These are phyloP conservation scores for Phataginus tricuspis DNA, from an alignment of 2,797 vertebrate species.

Conservation along the genomic window DNA sequence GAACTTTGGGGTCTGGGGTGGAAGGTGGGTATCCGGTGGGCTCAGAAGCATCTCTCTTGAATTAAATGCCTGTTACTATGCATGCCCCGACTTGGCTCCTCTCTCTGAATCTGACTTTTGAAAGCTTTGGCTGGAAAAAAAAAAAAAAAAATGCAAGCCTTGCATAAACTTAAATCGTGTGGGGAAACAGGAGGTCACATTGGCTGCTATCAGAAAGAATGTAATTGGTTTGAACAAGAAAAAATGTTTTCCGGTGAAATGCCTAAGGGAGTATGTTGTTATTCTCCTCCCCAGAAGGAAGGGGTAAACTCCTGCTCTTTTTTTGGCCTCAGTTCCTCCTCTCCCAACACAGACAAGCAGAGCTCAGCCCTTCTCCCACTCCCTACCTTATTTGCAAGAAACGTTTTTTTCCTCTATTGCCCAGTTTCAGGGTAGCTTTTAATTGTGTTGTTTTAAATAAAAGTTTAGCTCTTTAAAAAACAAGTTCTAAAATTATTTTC, in stretches of 20 bases:
- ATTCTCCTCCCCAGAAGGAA: conserved; percentile 40
- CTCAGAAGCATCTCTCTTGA: conserved; percentile 46
- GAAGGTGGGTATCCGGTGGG: background rate
- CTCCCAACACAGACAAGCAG: conserved; percentile 5
- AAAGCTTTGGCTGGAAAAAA: conserved; percentile 37
- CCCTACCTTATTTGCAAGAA: background rate
- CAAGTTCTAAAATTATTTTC: background rate
- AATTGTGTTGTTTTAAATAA: conserved; percentile 30
- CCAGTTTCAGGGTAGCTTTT: background rate
- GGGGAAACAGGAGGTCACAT: conserved; percentile 64
- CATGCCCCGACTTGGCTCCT: background rate
- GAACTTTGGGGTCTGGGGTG: conserved; percentile 29
- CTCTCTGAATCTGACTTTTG: conserved; percentile 59
- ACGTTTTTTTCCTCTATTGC: background rate
- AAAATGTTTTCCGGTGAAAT: conserved; percentile 59
- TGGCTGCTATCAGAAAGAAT: conserved; percentile 60
- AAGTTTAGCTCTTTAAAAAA: conserved; percentile 38
- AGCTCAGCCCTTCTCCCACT: background rate
- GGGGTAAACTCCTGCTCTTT: background rate
- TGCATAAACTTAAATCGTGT: conserved; percentile 62
- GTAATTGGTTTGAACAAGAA: conserved; percentile 68
- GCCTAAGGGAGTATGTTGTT: conserved; percentile 22
- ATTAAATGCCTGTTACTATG: conserved; percentile 29
- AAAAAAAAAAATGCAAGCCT: conserved; percentile 43
- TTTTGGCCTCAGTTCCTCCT: background rate